phyloP scores from a whole-genome alignment of 2,113 vertebrate species.

The Canis aureus region DNA sequence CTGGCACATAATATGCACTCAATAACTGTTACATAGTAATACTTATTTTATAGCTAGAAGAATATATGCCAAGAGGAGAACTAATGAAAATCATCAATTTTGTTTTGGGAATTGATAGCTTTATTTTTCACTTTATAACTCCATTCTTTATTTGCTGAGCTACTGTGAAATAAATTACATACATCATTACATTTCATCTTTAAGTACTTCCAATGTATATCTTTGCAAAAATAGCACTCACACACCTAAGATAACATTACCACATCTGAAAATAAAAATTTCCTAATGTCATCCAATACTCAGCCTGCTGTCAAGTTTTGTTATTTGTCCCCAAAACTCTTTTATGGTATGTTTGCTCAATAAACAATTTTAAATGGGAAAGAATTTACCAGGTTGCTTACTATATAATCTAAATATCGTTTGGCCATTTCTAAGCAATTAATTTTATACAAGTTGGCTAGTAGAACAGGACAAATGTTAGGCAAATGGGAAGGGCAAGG shows the following conservation, averaged over 20 bases:
- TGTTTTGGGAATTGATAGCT: constrained; percentile 28
- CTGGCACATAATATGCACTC: not conserved
- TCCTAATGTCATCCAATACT: not conserved
- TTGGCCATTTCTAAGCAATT: constrained; percentile 53
- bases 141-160: constrained; percentile 48
- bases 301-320: not conserved
- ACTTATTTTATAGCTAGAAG: not conserved
- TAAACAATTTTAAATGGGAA: constrained; percentile 28
- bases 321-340: not conserved
- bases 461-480: constrained; percentile 49
- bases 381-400: not conserved
- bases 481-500: constrained; percentile 41
- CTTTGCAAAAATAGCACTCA: not conserved
- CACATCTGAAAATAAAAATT: not conserved
- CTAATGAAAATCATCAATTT: constrained; percentile 56
- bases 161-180: constrained; percentile 45
- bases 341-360: not conserved
- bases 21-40: not conserved
- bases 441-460: constrained; percentile 56
- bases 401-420: not conserved
- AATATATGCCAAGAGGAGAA: not conserved
- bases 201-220: not conserved
- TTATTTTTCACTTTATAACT: constrained; percentile 41
- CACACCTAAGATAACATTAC: not conserved
- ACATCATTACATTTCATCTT: constrained; percentile 20